Evolutionary conservation across 2,888 invertebrate species (phyloP).

Genomic region (Lasioglossum pauxillum): DNA sequence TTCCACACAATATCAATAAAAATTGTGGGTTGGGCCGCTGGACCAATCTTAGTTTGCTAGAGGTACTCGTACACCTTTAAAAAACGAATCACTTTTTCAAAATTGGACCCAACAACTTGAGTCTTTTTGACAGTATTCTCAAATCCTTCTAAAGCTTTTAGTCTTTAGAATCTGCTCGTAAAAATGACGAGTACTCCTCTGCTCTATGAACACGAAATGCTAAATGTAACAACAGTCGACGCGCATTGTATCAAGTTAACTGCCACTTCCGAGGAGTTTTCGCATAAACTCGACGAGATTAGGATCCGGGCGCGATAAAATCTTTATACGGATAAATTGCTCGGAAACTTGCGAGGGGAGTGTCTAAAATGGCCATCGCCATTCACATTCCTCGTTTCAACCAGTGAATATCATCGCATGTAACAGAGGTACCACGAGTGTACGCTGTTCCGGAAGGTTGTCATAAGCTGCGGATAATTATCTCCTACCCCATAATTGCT

Average conservation of each 20-base stretch:
- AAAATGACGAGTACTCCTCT: neutral
- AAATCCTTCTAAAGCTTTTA: too few relatives aligned
- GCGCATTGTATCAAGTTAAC: neutral
- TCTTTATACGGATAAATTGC: slow-evolving; percentile 17
- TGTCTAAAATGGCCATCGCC: neutral
- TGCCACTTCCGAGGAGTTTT: neutral
- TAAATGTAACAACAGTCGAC: neutral
- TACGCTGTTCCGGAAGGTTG: slow-evolving; percentile 11
- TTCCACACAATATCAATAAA: too few relatives aligned
- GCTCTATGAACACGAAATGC: neutral
- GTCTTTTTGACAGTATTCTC: too few relatives aligned
- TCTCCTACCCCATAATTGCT: slow-evolving; percentile 19
- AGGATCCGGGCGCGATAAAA: neutral
- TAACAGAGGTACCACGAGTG: neutral
- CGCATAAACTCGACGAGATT: neutral
- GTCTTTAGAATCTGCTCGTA: neutral
- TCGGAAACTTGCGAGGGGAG: slow-evolving; percentile 12
- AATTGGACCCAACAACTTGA: too few relatives aligned
- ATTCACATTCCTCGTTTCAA: slow-evolving; percentile 13
- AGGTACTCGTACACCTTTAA: too few relatives aligned
- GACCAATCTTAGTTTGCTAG: too few relatives aligned
- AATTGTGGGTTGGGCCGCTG: too few relatives aligned
- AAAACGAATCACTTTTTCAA: too few relatives aligned
- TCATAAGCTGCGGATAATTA: slow-evolving; percentile 30
- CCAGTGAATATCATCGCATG: neutral